A percentile compares a stretch with the other conserved stretches of the same genome.
Conservation (phyloP, 1,140 invertebrate species). For the Drosophila dunni region DNA sequence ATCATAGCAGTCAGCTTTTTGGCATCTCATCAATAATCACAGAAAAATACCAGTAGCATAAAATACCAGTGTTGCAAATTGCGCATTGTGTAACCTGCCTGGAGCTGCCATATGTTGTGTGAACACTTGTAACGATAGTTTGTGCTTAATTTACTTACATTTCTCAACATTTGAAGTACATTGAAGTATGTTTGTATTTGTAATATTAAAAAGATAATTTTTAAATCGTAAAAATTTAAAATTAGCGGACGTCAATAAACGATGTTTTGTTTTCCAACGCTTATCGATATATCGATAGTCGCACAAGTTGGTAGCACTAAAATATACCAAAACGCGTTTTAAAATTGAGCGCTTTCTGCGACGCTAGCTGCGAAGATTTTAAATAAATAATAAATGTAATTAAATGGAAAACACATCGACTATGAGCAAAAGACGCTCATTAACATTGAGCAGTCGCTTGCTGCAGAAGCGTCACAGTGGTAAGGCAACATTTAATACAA, state of each 20-base stretch:
- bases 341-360: slow-evolving; percentile 35
- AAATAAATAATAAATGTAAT: slow-evolving; percentile 38
- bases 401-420: slow-evolving; percentile 65
- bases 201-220: too few relatives aligned
- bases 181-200: too few relatives aligned
- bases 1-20: not conserved
- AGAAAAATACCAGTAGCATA: too few relatives aligned
- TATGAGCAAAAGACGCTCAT: slow-evolving; percentile 59
- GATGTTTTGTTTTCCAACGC: not conserved
- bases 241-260: too few relatives aligned
- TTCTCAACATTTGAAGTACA: too few relatives aligned
- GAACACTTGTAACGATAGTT: too few relatives aligned
- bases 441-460: slow-evolving; percentile 63
- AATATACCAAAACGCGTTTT: slow-evolving; percentile 35
- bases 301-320: not conserved
- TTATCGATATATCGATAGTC: slow-evolving; percentile 27
- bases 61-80: too few relatives aligned
- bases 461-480: slow-evolving; percentile 75
- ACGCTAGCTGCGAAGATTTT: slow-evolving; percentile 33
- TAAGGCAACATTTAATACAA: slow-evolving; percentile 16
- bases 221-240: too few relatives aligned
- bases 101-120: too few relatives aligned
- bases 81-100: too few relatives aligned
- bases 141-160: too few relatives aligned
- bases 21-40: too few relatives aligned